Conservation (phyloP, 2,888 invertebrate genomes). For the Sturmia bella region DNA sequence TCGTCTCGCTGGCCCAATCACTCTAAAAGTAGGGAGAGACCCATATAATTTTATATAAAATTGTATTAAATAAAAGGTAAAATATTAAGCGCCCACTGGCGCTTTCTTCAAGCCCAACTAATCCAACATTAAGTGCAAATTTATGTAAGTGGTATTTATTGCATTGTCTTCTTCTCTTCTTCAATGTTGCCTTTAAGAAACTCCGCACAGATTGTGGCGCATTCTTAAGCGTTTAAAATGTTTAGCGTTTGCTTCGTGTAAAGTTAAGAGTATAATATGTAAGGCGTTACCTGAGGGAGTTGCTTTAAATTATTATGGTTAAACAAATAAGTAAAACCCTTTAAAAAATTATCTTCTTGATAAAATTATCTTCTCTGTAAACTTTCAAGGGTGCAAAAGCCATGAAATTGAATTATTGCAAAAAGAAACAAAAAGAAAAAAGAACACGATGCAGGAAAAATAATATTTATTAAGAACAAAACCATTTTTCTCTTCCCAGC, state of each 20-base stretch:
- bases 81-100: conserved; percentile 66
- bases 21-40: too few species aligned
- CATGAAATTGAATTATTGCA: too few species aligned
- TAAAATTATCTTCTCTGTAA: conserved; percentile 28
- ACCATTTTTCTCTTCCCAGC: too few species aligned
- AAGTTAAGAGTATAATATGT: background rate
- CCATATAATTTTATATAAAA: background rate
- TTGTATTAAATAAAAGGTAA: conserved; percentile 55
- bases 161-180: background rate
- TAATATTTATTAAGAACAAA: too few species aligned
- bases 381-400: conserved; percentile 48
- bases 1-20: too few species aligned
- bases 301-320: conserved; percentile 61
- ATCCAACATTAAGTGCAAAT: conserved; percentile 69
- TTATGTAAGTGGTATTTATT: conserved; percentile 60
- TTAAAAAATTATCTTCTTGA: conserved; percentile 6
- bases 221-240: conserved; percentile 37
- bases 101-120: conserved; percentile 62
- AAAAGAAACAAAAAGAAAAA: background rate
- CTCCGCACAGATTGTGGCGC: conserved; percentile 20
- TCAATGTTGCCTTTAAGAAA: conserved; percentile 31
- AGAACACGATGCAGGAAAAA: background rate
- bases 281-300: conserved; percentile 67
- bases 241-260: background rate
- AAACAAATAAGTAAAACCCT: conserved; percentile 58